Conservation (phyloP, 2,888 invertebrate species). For the Calliopum simillimum region DNA sequence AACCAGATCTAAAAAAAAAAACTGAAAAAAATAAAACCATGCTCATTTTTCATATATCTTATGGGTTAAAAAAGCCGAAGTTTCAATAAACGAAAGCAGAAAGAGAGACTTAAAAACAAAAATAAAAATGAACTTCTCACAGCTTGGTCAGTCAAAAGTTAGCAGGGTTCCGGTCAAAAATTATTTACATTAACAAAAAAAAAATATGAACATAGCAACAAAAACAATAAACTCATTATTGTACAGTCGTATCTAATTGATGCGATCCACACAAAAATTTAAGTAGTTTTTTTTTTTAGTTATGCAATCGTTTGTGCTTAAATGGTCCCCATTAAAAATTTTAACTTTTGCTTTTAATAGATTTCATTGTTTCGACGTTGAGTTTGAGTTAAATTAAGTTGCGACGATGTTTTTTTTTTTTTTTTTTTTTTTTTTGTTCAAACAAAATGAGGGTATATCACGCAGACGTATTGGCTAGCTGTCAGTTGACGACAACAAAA, state of each 20-base stretch:
- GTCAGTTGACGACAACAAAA: no score
- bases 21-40: not conserved
- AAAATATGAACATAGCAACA: no score
- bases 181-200: no score
- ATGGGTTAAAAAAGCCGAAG: not conserved
- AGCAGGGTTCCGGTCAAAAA: not conserved
- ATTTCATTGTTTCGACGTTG: not conserved
- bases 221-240: no score
- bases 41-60: not conserved
- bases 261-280: not conserved
- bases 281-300: conserved; percentile 1
- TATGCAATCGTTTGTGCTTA: conserved; percentile 6
- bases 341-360: conserved; percentile 8
- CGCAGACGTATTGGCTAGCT: no score
- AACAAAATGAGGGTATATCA: no score
- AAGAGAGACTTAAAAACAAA: no score
- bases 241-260: no score
- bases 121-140: not conserved
- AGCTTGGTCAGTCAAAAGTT: not conserved
- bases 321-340: conserved; percentile 9
- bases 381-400: no score
- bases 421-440: no score
- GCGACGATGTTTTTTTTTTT: no score
- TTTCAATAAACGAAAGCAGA: not conserved
- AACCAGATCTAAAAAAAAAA: not conserved